phyloP scores from a whole-genome alignment of 37 sponge, comb jelly and placozoan genomes.

The Halisarca cf. caerulea region DNA sequence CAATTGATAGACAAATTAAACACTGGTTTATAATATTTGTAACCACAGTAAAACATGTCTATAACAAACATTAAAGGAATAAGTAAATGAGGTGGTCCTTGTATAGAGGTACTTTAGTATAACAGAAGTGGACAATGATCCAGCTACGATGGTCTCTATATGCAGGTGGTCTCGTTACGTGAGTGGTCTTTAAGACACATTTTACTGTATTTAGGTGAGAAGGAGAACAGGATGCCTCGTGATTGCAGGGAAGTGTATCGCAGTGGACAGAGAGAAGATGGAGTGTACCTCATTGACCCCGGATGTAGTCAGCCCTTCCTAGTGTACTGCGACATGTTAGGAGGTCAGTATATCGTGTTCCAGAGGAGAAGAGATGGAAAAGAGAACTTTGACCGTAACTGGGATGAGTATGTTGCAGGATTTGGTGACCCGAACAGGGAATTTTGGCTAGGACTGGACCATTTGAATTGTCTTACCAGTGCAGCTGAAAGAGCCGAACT shows the following conservation, averaged over 20 bases:
- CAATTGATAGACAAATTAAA: too few relatives aligned
- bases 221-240: background rate
- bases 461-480: background rate
- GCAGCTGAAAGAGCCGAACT: background rate
- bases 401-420: constrained; percentile 1
- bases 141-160: too few relatives aligned
- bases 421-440: constrained; percentile 7
- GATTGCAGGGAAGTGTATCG: background rate
- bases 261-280: background rate
- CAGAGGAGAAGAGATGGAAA: constrained; percentile 14
- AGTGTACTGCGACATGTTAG: constrained; percentile 21
- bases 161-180: too few relatives aligned
- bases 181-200: too few relatives aligned
- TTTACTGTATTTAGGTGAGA: too few relatives aligned
- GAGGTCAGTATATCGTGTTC: background rate
- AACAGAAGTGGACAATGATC: too few relatives aligned
- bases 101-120: too few relatives aligned
- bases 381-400: constrained; percentile 6
- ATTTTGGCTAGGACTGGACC: constrained; percentile 16
- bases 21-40: too few relatives aligned
- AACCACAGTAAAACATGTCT: too few relatives aligned
- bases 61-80: too few relatives aligned
- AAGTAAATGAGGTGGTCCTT: too few relatives aligned
- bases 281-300: constrained; percentile 22
- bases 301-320: constrained; percentile 1